A percentile compares a stretch with the other conserved stretches of the same genome.
These are phyloP conservation scores for Tenthredo mesomela DNA, from an alignment of 2,888 invertebrate species.

Conservation along the genomic window DNA sequence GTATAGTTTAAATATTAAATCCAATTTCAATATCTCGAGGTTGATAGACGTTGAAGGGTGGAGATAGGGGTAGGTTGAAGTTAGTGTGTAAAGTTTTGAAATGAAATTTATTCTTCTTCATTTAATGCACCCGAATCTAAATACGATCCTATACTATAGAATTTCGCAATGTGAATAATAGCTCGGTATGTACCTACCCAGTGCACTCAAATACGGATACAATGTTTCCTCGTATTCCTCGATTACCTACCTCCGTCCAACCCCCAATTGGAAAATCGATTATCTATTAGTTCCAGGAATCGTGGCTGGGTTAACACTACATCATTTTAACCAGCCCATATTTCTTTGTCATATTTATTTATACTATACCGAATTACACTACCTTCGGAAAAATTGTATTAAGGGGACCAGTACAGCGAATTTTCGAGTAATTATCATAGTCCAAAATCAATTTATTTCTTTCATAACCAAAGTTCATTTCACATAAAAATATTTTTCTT, in stretches of 20 bases:
- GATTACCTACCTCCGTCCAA: not conserved
- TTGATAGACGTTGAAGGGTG: not conserved
- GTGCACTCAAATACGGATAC: not conserved
- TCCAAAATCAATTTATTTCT: no score
- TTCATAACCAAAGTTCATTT: no score
- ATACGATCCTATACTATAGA: not conserved
- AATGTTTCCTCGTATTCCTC: not conserved
- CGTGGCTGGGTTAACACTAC: not conserved
- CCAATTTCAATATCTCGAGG: not conserved
- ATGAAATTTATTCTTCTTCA: not conserved
- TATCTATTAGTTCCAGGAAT: not conserved
- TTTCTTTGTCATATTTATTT: not conserved
- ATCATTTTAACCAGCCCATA: not conserved
- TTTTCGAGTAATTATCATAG: no score
- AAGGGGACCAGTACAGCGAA: no score
- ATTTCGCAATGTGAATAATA: not conserved
- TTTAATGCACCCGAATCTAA: not conserved
- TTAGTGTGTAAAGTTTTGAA: not conserved
- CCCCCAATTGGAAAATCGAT: not conserved
- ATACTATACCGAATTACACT: not conserved
- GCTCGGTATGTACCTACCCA: not conserved
- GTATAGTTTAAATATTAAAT: constrained; percentile 10
- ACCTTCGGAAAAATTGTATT: not conserved
- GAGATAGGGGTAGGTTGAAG: not conserved
- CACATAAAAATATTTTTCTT: no score